Evolutionary conservation across 2,797 vertebrate genomes (phyloP), one percentile per base, ranked within the genome.

Genomic region (Halcyon leucocephala): DNA sequence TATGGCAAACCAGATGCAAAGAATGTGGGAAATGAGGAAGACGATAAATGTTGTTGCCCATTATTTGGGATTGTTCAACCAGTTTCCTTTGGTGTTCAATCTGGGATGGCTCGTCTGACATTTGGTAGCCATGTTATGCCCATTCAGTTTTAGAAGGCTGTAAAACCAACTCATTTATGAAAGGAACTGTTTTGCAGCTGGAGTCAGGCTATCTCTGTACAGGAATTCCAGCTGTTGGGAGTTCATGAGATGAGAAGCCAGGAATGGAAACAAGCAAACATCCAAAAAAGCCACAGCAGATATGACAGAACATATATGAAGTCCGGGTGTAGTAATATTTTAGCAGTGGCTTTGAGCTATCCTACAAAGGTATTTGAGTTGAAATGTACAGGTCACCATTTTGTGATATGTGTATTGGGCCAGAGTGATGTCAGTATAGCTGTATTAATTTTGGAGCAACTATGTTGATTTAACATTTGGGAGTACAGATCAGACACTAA

Each of bases 141-240:
- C 60, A 52, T 86, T 95, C 18, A 7, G 20, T 93, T 96, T 95
- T 90, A 89, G 91, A 91, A 88, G 70, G 31, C 62, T 79, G 62
- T 93, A 91, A 93, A 95, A 70, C 51, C 86, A 90, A 77, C 31
- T 67, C 29, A 19, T 62, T 79, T 91, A 58, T 84, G 73, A 54
- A 90, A 90, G 51, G 44, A 92, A 18, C 80, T 91, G 54, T 51
- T 84, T 72, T 94, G 73, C 87, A 95, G 52, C 82, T 95, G 70
- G 48, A 89, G 9, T 82, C 26, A 39, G 77, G 16, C 80, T 91
- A 52, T 60, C 77, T 88, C 54, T 31, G 7, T 93, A 82, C 77
- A 82, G 55, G 70, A 89, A 89, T 89, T 94, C 86, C 90, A 96
- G 93, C 85, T 95, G 86, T 79, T 89, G 77, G 14, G 71, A 86